phyloP scores from a whole-genome alignment of 2,797 vertebrate genomes.

The Eulemur mongoz region DNA sequence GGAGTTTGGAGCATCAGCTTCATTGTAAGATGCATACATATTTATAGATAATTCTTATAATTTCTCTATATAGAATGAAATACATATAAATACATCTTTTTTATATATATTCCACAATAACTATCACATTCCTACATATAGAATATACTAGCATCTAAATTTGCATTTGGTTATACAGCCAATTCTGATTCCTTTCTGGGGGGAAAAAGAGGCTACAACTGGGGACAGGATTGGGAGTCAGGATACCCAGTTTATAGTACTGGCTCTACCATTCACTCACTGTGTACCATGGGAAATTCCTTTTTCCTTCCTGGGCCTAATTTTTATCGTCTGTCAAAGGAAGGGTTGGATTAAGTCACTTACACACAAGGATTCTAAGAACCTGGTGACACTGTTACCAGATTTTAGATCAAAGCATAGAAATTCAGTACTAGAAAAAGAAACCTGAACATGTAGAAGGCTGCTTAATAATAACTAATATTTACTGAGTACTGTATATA shows the following conservation, averaged over 20 bases:
- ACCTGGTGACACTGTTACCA: not conserved
- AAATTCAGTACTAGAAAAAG: not conserved
- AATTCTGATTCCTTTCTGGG: constrained; percentile 45
- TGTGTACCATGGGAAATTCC: not conserved
- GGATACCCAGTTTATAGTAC: not conserved
- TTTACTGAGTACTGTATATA: not conserved
- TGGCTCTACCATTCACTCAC: not conserved
- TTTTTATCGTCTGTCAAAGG: constrained; percentile 9
- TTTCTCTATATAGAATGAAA: constrained; percentile 36
- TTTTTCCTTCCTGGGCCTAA: not conserved
- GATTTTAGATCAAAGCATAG: constrained; percentile 36
- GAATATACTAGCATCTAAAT: constrained; percentile 30
- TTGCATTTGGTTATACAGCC: not conserved
- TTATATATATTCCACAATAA: not conserved
- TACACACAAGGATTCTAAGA: not conserved
- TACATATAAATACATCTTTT: not conserved
- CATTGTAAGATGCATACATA: not conserved
- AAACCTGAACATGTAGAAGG: not conserved
- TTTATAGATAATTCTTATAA: constrained; percentile 35
- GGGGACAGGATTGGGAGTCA: not conserved
- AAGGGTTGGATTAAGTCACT: not conserved
- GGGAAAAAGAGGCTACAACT: not conserved
- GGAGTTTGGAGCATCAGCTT: constrained; percentile 33
- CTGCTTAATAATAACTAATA: constrained; percentile 35
- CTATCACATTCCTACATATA: not conserved